Evolutionary conservation across 1,140 invertebrate genomes (phyloP), one percentile per base, ranked within the genome.

Genomic region (Doryteuthis pealeii): DNA sequence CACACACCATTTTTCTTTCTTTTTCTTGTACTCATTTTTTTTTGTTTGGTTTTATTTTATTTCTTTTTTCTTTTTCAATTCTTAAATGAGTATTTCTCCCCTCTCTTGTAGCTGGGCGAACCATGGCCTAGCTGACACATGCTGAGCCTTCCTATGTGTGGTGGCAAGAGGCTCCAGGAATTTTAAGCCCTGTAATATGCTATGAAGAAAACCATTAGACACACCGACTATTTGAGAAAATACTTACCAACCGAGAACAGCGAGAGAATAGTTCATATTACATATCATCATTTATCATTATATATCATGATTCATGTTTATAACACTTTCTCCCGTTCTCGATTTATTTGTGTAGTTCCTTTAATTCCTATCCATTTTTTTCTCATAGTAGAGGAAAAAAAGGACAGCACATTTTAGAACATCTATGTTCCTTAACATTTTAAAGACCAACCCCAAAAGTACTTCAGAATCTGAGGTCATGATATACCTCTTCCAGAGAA

Each of bases 151-250:
- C 54, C 54, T 62, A 62, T n/a, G 26, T 62, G 54, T 28, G 26
- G 18, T 62, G 54, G 54, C 26, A 62, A 62, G 54, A 62, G 54
- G 54, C 54, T 68, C 66, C 66, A 68, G 28, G 66, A 68, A 32
- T 68, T 62, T 4, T 32, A 68, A 68, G 66, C 66, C 66, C 66
- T 68, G 66, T 68, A 68, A 68, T 68, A 68, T 68, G 66, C 66
- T 68, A 66, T 14, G 65, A 68, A 68, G 66, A 33, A 32, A 68
- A 68, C 30, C 28, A 68, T 68, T 68, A 68, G 31, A 68, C 6
- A 68, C 8, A 68, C 31, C n/a, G 6, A 32, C 26, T 22, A 18
- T 30, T n/a, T 32, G 15, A 26, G 15, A 32, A 68, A 18, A 68
- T 68, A 68, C 66, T 68, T 68, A 68, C 66, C 66, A 68, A 30